Evolutionary conservation across 1,140 invertebrate species (phyloP).

Genomic region (Drosophila carrolli): DNA sequence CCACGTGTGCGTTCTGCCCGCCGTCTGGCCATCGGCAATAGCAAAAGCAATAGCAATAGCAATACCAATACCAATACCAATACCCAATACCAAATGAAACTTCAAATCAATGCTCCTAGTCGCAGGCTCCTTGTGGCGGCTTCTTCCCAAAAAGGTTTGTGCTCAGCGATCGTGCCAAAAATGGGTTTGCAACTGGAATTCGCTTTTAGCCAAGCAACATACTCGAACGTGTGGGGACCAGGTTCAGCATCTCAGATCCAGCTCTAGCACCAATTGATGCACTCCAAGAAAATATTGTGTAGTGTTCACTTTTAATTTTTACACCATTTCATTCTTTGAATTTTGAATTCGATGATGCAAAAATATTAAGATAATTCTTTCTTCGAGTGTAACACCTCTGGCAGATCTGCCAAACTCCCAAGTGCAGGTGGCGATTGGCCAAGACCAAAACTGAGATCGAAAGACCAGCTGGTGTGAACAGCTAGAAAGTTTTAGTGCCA

Average conservation of each 20-base stretch:
- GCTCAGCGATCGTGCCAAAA: conserved; percentile 73
- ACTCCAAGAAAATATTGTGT: background rate
- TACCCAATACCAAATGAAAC: conserved; percentile 39
- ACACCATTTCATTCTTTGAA: too few relatives aligned
- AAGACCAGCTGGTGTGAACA: conserved; percentile 71
- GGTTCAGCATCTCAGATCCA: conserved; percentile 32
- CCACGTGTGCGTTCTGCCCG: conserved; percentile 74
- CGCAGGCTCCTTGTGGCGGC: conserved; percentile 25
- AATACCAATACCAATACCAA: conserved; percentile 30
- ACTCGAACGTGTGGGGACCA: conserved; percentile 39
- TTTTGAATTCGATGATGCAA: too few relatives aligned
- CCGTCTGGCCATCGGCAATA: conserved; percentile 38
- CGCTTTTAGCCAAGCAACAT: conserved; percentile 72
- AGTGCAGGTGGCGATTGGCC: conserved; percentile 74
- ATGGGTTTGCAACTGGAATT: conserved; percentile 83
- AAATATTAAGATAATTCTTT: background rate
- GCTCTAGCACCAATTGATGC: conserved; percentile 27
- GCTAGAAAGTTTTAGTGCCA: conserved; percentile 75
- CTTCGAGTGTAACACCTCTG: conserved; percentile 1
- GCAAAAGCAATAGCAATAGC: conserved; percentile 17
- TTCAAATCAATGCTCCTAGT: conserved; percentile 67
- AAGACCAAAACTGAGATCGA: conserved; percentile 29
- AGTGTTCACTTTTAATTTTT: background rate
- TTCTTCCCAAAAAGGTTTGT: conserved; percentile 65
- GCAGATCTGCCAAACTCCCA: conserved; percentile 46